Conservation (phyloP, 2,888 invertebrate species). For the Zonitis immaculata region DNA sequence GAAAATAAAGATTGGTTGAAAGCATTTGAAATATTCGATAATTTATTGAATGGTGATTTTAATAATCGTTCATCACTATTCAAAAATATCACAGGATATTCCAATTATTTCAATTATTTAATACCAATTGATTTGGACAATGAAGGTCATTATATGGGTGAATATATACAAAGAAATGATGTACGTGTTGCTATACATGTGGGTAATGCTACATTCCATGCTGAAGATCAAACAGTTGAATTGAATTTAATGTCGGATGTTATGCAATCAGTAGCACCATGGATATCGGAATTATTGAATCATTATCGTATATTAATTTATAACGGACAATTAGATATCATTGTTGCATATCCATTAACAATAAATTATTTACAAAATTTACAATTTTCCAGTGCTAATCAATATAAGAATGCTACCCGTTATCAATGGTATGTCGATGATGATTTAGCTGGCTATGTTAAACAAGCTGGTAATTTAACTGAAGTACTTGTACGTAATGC, state of each 20-base stretch:
- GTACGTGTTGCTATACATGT: slow-evolving; percentile 78
- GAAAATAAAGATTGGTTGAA: slow-evolving; percentile 59
- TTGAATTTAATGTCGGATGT: slow-evolving; percentile 67
- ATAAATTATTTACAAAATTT: slow-evolving; percentile 70
- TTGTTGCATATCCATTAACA: slow-evolving; percentile 83
- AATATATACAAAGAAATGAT: slow-evolving; percentile 58
- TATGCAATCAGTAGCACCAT: slow-evolving; percentile 73
- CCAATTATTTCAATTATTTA: slow-evolving; percentile 71
- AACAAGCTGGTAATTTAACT: slow-evolving; percentile 64
- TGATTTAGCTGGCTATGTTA: slow-evolving; percentile 72
- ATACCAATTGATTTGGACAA: slow-evolving; percentile 54
- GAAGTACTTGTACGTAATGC: slow-evolving; percentile 73
- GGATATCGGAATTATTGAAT: slow-evolving; percentile 64
- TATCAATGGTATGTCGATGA: slow-evolving; percentile 65
- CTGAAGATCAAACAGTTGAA: slow-evolving; percentile 60
- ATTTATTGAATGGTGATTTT: slow-evolving; percentile 65
- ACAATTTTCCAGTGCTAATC: slow-evolving; percentile 61
- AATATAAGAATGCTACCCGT: slow-evolving; percentile 63
- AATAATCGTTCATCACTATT: slow-evolving; percentile 58
- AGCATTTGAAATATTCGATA: slow-evolving; percentile 70
- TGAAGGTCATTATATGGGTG: slow-evolving; percentile 53
- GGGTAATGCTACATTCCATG: slow-evolving; percentile 68
- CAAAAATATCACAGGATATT: slow-evolving; percentile 69
- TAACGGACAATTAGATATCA: slow-evolving; percentile 87
- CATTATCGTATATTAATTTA: slow-evolving; percentile 74